Conservation (phyloP, 2,113 vertebrate genomes). For the Plecturocebus donacophilus region DNA sequence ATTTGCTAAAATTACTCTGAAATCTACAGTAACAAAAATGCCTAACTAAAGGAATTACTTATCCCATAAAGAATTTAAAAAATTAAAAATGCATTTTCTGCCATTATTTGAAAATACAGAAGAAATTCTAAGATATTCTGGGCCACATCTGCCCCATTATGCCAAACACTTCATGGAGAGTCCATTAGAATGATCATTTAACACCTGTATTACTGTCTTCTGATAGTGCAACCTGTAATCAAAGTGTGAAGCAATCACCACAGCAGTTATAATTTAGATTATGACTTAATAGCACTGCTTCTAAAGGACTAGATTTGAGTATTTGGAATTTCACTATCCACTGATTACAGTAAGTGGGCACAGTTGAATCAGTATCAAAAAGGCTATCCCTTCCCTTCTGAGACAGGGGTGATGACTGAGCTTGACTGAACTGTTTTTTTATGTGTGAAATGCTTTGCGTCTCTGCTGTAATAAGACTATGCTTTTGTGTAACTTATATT, state of each 20-base stretch:
- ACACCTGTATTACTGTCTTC: conserved; percentile 81
- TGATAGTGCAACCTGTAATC: conserved; percentile 80
- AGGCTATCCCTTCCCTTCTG: background rate
- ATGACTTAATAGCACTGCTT: conserved; percentile 73
- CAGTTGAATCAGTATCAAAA: conserved; percentile 34
- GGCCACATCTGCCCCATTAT: conserved; percentile 56
- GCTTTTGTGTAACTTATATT: background rate
- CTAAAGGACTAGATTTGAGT: conserved; percentile 74
- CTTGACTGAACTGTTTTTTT: conserved; percentile 16
- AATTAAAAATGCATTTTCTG: conserved; percentile 26
- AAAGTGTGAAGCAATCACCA: conserved; percentile 79
- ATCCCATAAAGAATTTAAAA: conserved; percentile 30
- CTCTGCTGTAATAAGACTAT: background rate
- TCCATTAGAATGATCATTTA: conserved; percentile 83
- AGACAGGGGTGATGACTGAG: background rate
- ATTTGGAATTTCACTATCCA: conserved; percentile 53
- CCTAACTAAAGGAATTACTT: background rate
- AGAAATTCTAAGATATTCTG: conserved; percentile 67
- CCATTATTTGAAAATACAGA: conserved; percentile 62
- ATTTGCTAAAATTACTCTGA: conserved; percentile 59
- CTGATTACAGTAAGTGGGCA: conserved; percentile 60
- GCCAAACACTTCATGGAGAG: conserved; percentile 50
- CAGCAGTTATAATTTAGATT: conserved; percentile 83
- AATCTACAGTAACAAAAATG: conserved; percentile 41
- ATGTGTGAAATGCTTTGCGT: background rate